These are phyloP conservation scores for Cataglyphis rosenhaueri DNA, from an alignment of 2,888 invertebrate genomes.

Conservation along the genomic window DNA sequence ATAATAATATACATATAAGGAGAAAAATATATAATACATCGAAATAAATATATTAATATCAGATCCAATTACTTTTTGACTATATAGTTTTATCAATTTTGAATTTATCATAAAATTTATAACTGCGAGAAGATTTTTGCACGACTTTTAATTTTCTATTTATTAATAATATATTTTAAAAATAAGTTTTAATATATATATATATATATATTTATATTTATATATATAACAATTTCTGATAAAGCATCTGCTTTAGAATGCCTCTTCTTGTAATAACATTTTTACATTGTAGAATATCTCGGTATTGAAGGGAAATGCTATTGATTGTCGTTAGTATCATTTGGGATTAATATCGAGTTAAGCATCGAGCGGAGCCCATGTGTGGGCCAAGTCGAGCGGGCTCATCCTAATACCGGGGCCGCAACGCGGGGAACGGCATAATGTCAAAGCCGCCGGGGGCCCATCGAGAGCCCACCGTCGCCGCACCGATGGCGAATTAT, in stretches of 20 bases:
- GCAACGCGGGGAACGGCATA: constrained; percentile 79
- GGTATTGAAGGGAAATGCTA: neutral
- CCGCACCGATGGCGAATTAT: constrained; percentile 50
- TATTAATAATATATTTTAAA: neutral
- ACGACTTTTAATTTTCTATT: neutral
- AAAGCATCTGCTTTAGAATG: neutral
- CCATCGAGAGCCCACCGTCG: constrained; percentile 63
- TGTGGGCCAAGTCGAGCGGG: constrained; percentile 84
- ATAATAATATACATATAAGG: neutral
- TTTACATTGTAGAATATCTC: neutral
- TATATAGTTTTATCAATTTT: neutral
- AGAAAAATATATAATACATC: neutral
- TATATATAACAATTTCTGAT: neutral
- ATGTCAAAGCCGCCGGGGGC: constrained; percentile 71
- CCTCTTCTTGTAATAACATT: neutral
- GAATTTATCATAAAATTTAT: neutral
- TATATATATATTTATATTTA: neutral
- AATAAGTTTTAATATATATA: neutral
- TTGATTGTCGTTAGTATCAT: constrained; percentile 3
- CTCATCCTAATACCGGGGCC: constrained; percentile 82
- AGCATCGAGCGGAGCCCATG: constrained; percentile 78
- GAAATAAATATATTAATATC: neutral
- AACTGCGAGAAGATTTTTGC: neutral
- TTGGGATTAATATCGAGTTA: constrained; percentile 50
- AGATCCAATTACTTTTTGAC: neutral